Base-by-base conservation (phyloP, 2,113 vertebrate species). In the Ochotona princeps region DNA sequence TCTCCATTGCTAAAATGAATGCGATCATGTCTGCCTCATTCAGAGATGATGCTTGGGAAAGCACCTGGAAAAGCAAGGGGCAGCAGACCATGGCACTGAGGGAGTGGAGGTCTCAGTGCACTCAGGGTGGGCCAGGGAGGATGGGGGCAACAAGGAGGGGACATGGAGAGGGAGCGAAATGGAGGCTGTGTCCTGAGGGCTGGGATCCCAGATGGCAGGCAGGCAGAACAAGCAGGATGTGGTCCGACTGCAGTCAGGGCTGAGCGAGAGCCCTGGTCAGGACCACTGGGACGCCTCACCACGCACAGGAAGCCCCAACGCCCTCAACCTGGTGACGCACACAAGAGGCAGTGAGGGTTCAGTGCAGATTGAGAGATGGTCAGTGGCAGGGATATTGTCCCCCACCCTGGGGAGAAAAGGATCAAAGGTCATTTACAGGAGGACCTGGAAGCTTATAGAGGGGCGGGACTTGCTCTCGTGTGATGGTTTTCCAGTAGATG, bases 401-500 rank as follows among this genome's bases (percentile, higher is more conserved):
- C 20, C 30, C 11, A 14, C 54, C 18, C 38, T 44, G 38, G 73
- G 30, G 72, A 78, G n/a, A 86, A 76, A 20, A 87, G 12, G 30
- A 73, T 57, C 38, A 61, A 86, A 94, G 35, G 5, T 63, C 61
- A 65, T n/a, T 60, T 73, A 51, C 67, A 54, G 35, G 61, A 67
- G 47, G 9, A 13, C n/a, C 51, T 60, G 72, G 63, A 73, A 57
- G n/a, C 26, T 47, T n/a, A 66, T 79, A 91, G 79, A 94, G 44
- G 47, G 21, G 84, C 79, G 12, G 5, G 38, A 80, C 60, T 83
- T 1, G 2, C 49, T 44, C 38, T 44, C 38, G 57, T 35, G 12
- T 13, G 32, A 57, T 72, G 57, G 44, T 57, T 91, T 94, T 95
- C 92, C 2, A 76, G 76, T n/a, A 94, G 67, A 69, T 49, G 87